Evolutionary conservation across 2,113 vertebrate genomes (phyloP), one percentile per base, ranked within the genome.

Genomic region (Chionomys nivalis): DNA sequence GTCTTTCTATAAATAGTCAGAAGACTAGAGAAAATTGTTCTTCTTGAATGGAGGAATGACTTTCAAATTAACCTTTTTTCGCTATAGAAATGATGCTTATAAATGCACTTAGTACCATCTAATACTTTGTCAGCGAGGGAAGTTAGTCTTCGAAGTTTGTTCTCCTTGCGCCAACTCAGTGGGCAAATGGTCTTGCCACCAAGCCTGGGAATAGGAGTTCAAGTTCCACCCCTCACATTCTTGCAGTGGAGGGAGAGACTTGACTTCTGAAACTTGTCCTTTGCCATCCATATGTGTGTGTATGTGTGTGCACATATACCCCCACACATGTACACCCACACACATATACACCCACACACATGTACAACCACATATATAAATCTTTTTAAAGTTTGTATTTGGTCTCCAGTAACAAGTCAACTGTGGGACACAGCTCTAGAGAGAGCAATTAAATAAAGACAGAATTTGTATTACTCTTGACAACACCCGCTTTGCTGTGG

Each of bases 1-100:
- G 98, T 99, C 98, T 98, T 98, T 97, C 98, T 98, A 98, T 98
- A 98, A 98, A 99, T 98, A 98, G 98, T 96, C 97, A 89, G 87
- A 98, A 98, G 97, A 97, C 87, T 96, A 90, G 93, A 98, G 98
- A 94, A 98, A 98, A 98, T 96, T 98, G 89, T 90, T 98, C 95
- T 97, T 98, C 98, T 98, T 95, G 97, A 97, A 98, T 96, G 93
- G 95, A 92, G 97, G 19, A 42, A 75, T 97, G 52, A 93, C 65
- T 96, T 97, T 97, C 63, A 97, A 97, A 98, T 96, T 96, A 96
- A 93, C 55, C 94, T 98, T 96, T 97, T 97, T 98, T 97, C 92
- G 91, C 96, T 98, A 94, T 93, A 96, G 96, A 97, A 97, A 91
- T 97, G 97, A 97, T 97, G 97, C 81, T 72, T 96, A 23, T 96